These are phyloP conservation scores for Collichthys lucidus DNA, from an alignment of 2,113 vertebrate genomes.

Conservation along the genomic window DNA sequence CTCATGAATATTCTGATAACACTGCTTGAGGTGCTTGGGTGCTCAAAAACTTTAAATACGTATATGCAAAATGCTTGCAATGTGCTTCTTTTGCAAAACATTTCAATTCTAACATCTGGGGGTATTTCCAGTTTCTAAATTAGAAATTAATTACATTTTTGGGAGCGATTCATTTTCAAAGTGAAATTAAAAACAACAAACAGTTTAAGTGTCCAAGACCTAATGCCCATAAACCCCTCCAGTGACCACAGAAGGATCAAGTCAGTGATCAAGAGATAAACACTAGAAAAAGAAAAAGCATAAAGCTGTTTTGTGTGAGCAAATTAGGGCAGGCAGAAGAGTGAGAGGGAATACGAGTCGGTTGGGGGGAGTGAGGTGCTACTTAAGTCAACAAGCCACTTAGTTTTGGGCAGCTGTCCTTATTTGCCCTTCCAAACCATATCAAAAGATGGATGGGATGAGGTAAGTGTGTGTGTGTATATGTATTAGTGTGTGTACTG, in stretches of 20 bases:
- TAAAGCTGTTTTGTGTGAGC: conserved; percentile 20
- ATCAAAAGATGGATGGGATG: conserved; percentile 62
- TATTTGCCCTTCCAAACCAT: conserved; percentile 60
- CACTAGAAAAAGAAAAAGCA: background rate
- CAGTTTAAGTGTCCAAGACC: conserved; percentile 21
- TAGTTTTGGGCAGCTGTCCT: conserved; percentile 59
- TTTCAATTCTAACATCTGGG: background rate
- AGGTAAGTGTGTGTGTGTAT: conserved; percentile 32
- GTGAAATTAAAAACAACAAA: conserved; percentile 4
- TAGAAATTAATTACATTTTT: conserved; percentile 10
- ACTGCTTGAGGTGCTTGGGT: background rate
- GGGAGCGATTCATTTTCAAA: background rate
- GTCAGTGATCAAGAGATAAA: conserved; percentile 7
- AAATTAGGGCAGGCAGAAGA: conserved; percentile 36
- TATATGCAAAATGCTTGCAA: conserved; percentile 1
- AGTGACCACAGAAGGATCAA: background rate
- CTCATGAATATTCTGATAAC: background rate
- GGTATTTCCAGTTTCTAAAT: background rate
- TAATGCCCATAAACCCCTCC: background rate
- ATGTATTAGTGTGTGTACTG: conserved; percentile 48
- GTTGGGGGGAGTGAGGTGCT: conserved; percentile 18
- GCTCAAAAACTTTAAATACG: background rate
- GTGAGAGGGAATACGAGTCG: conserved; percentile 11
- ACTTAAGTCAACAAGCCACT: conserved; percentile 55
- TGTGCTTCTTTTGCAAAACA: conserved; percentile 3